A percentile compares a stretch with the other conserved stretches of the same genome.
These are phyloP conservation scores for Bufotes viridis DNA, from an alignment of 2,797 vertebrate species.

Conservation along the genomic window DNA sequence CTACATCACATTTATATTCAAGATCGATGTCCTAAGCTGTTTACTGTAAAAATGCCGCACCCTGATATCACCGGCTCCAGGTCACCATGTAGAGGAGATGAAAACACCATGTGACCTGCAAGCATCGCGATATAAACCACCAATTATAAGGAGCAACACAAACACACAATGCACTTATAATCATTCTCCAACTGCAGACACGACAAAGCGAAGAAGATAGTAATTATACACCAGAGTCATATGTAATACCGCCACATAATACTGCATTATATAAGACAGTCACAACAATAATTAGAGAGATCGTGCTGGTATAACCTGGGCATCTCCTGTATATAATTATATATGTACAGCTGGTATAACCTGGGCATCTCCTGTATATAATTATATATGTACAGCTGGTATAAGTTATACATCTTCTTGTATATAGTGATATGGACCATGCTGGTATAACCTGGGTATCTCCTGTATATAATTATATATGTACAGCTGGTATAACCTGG, in stretches of 20 bases:
- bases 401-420: not conserved
- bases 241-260: not conserved
- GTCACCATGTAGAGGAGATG: not conserved
- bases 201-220: not conserved
- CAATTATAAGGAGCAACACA: not conserved
- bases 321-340: not conserved
- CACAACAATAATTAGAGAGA: not conserved
- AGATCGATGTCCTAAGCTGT: not conserved
- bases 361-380: not conserved
- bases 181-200: not conserved
- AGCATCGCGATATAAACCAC: not conserved
- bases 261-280: not conserved
- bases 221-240: not conserved
- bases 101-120: not conserved
- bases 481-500: no score
- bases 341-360: constrained; percentile 1
- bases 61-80: not conserved
- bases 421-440: no score
- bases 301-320: not conserved
- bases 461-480: no score
- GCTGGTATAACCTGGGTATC: no score
- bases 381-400: not conserved
- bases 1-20: not conserved
- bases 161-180: not conserved
- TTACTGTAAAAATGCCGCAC: constrained; percentile 1